A percentile compares a stretch with the other conserved stretches of the same genome.
Conservation (phyloP, 2,888 invertebrate species). For the Taenaris catops region DNA sequence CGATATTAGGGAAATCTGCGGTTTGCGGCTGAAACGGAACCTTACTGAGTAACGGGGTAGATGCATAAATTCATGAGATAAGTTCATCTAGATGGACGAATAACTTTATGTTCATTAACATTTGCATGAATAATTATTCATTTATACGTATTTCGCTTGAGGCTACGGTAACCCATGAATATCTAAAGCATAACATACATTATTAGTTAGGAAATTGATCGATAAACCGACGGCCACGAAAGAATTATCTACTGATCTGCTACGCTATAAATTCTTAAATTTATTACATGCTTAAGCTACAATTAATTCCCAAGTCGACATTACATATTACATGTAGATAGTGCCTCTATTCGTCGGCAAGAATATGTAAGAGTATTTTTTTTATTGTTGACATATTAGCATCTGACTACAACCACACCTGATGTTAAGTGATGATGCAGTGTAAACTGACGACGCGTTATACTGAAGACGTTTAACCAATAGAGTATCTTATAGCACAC, state of each 20-base stretch:
- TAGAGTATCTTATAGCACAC: too few relatives aligned
- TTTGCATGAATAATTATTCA: conserved; percentile 21
- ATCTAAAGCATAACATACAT: conserved; percentile 4
- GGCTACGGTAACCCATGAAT: conserved; percentile 7
- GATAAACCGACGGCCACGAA: conserved; percentile 1
- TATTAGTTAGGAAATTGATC: conserved; percentile 5
- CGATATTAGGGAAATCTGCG: conserved; percentile 59
- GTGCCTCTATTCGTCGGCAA: too few relatives aligned
- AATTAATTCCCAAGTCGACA: too few relatives aligned
- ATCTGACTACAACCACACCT: too few relatives aligned
- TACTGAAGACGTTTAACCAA: too few relatives aligned
- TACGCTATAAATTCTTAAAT: too few relatives aligned
- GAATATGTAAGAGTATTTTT: too few relatives aligned
- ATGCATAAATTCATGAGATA: conserved; percentile 32
- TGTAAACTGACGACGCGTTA: too few relatives aligned
- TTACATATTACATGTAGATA: too few relatives aligned
- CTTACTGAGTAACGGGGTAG: conserved; percentile 22
- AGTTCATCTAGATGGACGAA: conserved; percentile 18
- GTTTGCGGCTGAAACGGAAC: conserved; percentile 55
- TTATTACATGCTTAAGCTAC: too few relatives aligned
- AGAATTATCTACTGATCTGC: conserved; percentile 2
- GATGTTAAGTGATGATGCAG: too few relatives aligned
- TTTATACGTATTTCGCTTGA: conserved; percentile 5
- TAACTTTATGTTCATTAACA: conserved; percentile 17
- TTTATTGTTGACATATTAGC: too few relatives aligned